These are phyloP conservation scores for Psophia crepitans DNA, from an alignment of 2,113 vertebrate genomes.

Conservation along the genomic window DNA sequence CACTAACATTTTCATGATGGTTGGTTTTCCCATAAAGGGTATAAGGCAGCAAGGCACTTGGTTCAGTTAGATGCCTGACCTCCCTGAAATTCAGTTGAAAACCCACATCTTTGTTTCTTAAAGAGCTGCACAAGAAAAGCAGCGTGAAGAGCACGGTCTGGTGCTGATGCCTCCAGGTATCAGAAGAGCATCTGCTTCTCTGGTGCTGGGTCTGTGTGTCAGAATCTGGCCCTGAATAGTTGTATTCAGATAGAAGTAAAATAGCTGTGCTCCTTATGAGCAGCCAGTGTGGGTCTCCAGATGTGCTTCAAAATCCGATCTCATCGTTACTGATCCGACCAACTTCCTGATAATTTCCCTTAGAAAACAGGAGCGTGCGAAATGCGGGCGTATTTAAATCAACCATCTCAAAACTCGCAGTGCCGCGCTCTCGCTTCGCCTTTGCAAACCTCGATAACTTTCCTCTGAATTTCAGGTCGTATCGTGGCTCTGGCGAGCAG, in stretches of 20 bases:
- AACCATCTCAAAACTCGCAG: not conserved
- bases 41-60: not conserved
- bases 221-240: not conserved
- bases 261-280: not conserved
- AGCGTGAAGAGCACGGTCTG: not conserved
- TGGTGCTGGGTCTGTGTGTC: not conserved
- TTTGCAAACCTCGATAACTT: not conserved
- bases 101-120: not conserved
- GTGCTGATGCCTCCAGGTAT: not conserved
- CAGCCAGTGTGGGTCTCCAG: not conserved
- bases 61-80: not conserved
- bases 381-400: not conserved
- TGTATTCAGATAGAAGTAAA: not conserved
- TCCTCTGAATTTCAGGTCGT: constrained; percentile 63
- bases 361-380: not conserved
- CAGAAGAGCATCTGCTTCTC: not conserved
- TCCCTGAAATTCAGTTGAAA: not conserved
- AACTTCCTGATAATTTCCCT: constrained; percentile 14
- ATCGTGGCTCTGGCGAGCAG: constrained; percentile 76
- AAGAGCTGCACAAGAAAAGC: not conserved
- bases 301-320: not conserved
- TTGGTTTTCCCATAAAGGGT: not conserved
- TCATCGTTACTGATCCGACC: not conserved
- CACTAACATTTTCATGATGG: not conserved
- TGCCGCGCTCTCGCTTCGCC: not conserved